Base-by-base conservation (phyloP, 2,797 vertebrate genomes). In the Pangasius larnaudii region DNA sequence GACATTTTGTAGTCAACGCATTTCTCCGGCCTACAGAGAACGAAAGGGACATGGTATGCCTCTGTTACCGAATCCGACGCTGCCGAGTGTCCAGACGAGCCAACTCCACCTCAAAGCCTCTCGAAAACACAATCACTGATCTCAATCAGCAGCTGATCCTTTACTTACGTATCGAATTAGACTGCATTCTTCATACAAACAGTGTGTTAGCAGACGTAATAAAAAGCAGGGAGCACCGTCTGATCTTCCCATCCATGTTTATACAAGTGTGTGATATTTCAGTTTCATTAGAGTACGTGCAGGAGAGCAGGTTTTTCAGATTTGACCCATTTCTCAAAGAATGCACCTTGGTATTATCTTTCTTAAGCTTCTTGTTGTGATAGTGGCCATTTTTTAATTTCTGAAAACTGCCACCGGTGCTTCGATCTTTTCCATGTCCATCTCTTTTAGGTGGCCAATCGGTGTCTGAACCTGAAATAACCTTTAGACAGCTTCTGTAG, bases 161-260 rank as follows among this genome's bases (percentile, higher is more conserved):
- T 82, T 82, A 86, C 58, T 86, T 59, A 67, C 69, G 30, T 33
- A 83, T 74, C 72, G 58, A 51, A 72, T 88, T 80, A 88, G 63
- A 46, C 46, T 18, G 36, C 61, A 7, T 69, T 80, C 49, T 86
- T 56, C 65, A 2, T 56, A 42, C 51, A 69, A 86, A 71, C 61
- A 61, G 78, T 72, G 78, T 14, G 19, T 71, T 82, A 42, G 63
- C 39, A 81, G 53, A 69, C 24, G 42, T 69, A 81, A 81, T 69
- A 46, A 19, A 82, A 82, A 82, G 65, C 51, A 49, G 19, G 7
- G 51, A 59, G n/a, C 22, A 24, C 63, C 5, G 63, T 74, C 67
- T 51, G 53, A 11, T 61, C 86, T 83, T n/a, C n/a, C 19, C 13
- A 14, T n/a, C 67, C 67, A 27, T 82, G 56, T 87, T 87, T 81